Base-by-base conservation (phyloP, 2,888 invertebrate species). In the Orthonychiurus folsomi region DNA sequence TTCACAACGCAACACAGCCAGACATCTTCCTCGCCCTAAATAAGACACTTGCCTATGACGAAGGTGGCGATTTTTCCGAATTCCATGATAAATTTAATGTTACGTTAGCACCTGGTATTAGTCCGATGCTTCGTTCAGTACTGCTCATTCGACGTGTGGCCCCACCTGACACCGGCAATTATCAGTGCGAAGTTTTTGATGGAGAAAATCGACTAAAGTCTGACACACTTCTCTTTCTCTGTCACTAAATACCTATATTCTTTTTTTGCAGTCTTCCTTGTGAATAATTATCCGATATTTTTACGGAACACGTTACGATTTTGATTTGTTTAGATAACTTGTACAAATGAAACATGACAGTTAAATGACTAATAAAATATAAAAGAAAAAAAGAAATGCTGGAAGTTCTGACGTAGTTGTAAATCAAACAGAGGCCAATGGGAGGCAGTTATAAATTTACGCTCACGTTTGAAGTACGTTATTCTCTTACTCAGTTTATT, bases 31-130 rank as follows among this genome's bases (percentile, higher is more conserved):
- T 72, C 27, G 70, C 71, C 9, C 55, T 69, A 28, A 71, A 72
- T 57, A 71, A 67, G 56, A 66, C 69, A 25, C 66, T 66, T 18
- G 65, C 64, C 18, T 67, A 67, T 57, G 59, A 61, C 18, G 69
- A 66, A 21, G 68, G 69, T 52, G n/a, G n/a, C n/a, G n/a, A n/a
- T n/a, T n/a, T n/a, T n/a, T n/a, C n/a, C n/a, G 71, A 71, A 50
- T 72, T 72, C 60, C 72, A 72, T 63, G 72, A 72, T 50, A 70
- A 69, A 54, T 72, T 72, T 59, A 72, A 72, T 59, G 71, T 72
- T 12, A 72, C 72, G 1, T 55, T 72, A 50, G 72, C 72, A 37
- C 69, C 70, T 2, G 70, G 72, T 1, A 72, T 71, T 15, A 66
- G 66, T 48, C 72, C 72, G 1, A 72, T 71, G 72, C 64, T 72